Evolutionary conservation across 2,113 vertebrate species (phyloP).

Genomic region (Guaruba guarouba): DNA sequence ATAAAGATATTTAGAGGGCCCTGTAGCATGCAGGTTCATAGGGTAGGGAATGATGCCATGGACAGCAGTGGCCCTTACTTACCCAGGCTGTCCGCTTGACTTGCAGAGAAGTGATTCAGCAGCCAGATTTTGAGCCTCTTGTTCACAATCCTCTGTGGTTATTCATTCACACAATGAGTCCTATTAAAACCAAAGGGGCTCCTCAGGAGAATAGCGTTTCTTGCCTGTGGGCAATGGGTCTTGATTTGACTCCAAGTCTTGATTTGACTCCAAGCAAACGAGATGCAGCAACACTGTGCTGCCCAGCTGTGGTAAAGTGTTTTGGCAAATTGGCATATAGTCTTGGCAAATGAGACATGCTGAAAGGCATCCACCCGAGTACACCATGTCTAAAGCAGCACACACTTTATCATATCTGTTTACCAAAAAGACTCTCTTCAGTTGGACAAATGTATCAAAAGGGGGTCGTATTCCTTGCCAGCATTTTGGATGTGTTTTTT

Average conservation of each 20-base stretch:
- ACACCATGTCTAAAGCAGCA: not conserved
- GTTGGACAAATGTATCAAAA: not conserved
- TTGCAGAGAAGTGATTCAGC: not conserved
- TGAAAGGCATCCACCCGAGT: not conserved
- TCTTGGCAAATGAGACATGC: not conserved
- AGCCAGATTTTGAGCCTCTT: not conserved
- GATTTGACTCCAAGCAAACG: conserved; percentile 1
- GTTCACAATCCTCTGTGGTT: conserved; percentile 11
- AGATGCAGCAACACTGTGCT: not conserved
- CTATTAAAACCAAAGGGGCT: conserved; percentile 18
- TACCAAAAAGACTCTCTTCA: not conserved
- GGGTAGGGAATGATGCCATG: not conserved
- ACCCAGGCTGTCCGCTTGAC: not conserved
- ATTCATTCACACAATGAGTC: conserved; percentile 14
- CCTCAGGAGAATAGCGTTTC: not conserved
- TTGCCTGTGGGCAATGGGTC: not conserved
- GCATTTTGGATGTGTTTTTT: not conserved
- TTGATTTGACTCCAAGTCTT: conserved; percentile 22
- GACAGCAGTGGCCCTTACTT: not conserved
- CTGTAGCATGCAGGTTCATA: accelerated
- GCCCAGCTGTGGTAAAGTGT: not conserved
- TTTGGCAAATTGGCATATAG: not conserved
- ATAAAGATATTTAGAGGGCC: not conserved
- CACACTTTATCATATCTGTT: not conserved
- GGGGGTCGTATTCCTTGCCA: not conserved